phyloP scores from a whole-genome alignment of 2,888 invertebrate genomes.

The Stenchaetothrips biformis region DNA sequence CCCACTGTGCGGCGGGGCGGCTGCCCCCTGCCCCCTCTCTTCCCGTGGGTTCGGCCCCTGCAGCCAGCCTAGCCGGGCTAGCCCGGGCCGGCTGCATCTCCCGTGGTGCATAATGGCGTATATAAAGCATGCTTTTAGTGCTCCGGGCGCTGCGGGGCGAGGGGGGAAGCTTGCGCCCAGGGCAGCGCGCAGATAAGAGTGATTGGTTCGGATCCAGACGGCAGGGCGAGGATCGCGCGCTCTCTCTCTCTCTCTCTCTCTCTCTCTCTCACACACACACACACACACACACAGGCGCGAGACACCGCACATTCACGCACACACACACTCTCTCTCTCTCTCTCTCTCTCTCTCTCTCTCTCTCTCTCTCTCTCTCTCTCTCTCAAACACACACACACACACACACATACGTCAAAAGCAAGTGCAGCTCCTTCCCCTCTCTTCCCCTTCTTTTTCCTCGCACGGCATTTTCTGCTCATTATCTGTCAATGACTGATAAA shows the following conservation, averaged over 20 bases:
- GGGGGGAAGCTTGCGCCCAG: not conserved
- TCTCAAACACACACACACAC: not conserved
- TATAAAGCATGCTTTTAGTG: constrained; percentile 23
- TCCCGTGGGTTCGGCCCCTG: not conserved
- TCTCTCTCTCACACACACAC: not conserved
- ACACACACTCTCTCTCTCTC: constrained; percentile 1
- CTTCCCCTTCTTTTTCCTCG: too few species aligned
- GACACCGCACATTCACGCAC: not conserved
- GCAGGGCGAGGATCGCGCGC: not conserved
- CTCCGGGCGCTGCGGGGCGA: not conserved
- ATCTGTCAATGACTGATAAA: constrained; percentile 23
- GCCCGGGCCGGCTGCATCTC: constrained; percentile 2
- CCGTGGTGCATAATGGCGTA: constrained; percentile 8
- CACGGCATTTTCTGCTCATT: constrained; percentile 11
- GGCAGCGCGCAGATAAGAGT: constrained; percentile 6
- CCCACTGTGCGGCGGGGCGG: too few species aligned
- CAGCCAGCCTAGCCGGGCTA: not conserved
- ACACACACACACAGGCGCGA: not conserved
- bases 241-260: too few species aligned
- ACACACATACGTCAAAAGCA: not conserved
- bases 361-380: too few species aligned
- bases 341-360: too few species aligned
- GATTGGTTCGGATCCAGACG: constrained; percentile 17
- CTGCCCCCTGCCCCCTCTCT: not conserved
- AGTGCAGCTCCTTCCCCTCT: not conserved